A percentile compares a stretch with the other conserved stretches of the same genome.
Evolutionary conservation across 2,888 invertebrate genomes (phyloP).

Genomic region (Dioctria linearis): DNA sequence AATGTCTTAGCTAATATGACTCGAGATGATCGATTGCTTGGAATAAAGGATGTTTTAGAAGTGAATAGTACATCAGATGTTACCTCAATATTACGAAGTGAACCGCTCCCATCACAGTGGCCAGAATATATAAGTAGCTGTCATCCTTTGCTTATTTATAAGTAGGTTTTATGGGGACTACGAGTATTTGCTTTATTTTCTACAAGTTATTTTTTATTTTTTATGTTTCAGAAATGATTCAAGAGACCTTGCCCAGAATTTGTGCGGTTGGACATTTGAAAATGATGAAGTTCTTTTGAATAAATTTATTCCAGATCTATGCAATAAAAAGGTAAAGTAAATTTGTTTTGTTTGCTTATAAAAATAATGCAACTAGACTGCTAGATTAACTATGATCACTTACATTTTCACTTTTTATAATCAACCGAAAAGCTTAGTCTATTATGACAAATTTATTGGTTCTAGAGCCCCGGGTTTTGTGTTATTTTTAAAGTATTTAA

Average conservation of each 20-base stretch:
- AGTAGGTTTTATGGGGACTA: slow-evolving; percentile 60
- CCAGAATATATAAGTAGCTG: slow-evolving; percentile 69
- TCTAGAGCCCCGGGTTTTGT: too few species aligned
- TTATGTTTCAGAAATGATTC: slow-evolving; percentile 76
- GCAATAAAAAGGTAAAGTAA: slow-evolving; percentile 74
- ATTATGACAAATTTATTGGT: too few species aligned
- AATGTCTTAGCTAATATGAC: slow-evolving; percentile 69
- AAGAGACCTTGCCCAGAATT: slow-evolving; percentile 84
- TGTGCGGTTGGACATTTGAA: slow-evolving; percentile 93
- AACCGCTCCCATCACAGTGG: slow-evolving; percentile 68
- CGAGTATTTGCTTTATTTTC: background rate
- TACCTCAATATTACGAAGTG: slow-evolving; percentile 66
- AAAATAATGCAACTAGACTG: too few species aligned
- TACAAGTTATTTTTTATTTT: background rate
- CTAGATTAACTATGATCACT: too few species aligned
- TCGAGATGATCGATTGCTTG: slow-evolving; percentile 78
- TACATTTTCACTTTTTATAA: too few species aligned
- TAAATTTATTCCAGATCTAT: slow-evolving; percentile 78
- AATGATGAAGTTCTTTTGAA: slow-evolving; percentile 75
- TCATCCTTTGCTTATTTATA: slow-evolving; percentile 66
- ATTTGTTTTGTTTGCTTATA: too few species aligned
- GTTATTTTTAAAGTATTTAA: too few species aligned
- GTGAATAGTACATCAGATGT: slow-evolving; percentile 62
- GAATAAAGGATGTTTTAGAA: slow-evolving; percentile 69
- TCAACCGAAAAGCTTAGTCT: too few species aligned